These are phyloP conservation scores for Prionchulus punctatus DNA, from an alignment of 2,888 invertebrate genomes.

Conservation along the genomic window DNA sequence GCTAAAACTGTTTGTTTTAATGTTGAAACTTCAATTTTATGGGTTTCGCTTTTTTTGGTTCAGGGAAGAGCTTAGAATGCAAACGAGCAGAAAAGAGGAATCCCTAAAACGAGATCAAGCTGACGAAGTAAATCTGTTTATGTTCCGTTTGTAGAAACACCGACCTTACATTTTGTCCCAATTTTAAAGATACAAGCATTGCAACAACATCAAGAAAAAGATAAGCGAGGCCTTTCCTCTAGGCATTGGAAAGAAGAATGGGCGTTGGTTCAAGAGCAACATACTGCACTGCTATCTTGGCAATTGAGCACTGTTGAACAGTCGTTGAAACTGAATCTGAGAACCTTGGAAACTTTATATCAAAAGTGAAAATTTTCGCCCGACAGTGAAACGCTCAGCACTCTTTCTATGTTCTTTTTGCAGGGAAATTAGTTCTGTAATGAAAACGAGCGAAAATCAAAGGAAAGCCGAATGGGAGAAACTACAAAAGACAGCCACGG, in stretches of 20 bases:
- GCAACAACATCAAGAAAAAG: not conserved
- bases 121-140: not conserved
- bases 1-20: not conserved
- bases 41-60: not conserved
- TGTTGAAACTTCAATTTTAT: not conserved
- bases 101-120: not conserved
- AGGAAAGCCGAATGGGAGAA: not conserved
- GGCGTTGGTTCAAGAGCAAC: not conserved
- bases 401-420: not conserved
- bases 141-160: no score
- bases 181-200: not conserved
- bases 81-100: not conserved
- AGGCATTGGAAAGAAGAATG: conserved; percentile 2
- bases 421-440: not conserved
- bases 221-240: not conserved
- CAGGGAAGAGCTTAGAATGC: not conserved
- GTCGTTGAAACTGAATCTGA: not conserved
- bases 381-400: not conserved
- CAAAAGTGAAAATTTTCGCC: not conserved
- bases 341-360: conserved; percentile 3
- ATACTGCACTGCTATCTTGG: not conserved
- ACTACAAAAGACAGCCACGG: not conserved
- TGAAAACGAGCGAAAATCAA: not conserved
- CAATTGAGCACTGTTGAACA: not conserved
- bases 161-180: not conserved